A percentile compares a stretch with the other conserved stretches of the same genome.
These are phyloP conservation scores for Anser brachyrhynchus DNA, from an alignment of 2,113 vertebrate species.

Conservation along the genomic window DNA sequence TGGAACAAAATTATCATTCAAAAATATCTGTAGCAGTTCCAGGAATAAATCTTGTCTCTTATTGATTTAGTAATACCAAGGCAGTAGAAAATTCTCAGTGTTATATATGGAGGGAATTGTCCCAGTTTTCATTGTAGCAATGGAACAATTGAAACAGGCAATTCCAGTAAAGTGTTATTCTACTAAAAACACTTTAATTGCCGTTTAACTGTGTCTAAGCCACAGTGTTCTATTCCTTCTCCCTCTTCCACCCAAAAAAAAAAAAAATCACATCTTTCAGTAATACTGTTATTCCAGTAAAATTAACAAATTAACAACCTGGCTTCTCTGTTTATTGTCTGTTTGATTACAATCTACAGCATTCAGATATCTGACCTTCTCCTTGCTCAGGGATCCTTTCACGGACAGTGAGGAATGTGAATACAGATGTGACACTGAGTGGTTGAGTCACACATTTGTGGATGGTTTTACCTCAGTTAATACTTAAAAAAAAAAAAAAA, in stretches of 20 bases:
- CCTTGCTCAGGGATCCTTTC: neutral
- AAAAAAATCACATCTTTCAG: neutral
- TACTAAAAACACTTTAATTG: neutral
- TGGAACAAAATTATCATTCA: conserved; percentile 21
- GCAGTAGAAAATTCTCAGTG: neutral
- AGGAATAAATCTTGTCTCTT: conserved; percentile 26
- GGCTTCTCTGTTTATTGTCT: neutral
- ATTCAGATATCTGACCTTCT: neutral
- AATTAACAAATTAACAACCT: neutral
- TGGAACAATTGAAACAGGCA: neutral
- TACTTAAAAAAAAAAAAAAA: too few relatives aligned
- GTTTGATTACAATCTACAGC: neutral
- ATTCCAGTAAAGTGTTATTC: neutral
- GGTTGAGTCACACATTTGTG: neutral
- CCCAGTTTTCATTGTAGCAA: conserved; percentile 25
- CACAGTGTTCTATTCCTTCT: neutral
- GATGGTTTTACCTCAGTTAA: neutral
- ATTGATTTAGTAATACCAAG: conserved; percentile 36
- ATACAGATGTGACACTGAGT: neutral
- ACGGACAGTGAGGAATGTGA: neutral
- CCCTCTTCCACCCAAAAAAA: neutral
- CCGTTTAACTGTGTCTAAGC: neutral
- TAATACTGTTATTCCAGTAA: neutral
- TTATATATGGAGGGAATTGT: conserved; percentile 13
- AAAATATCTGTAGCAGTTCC: conserved; percentile 11